Conservation (phyloP, 2,797 vertebrate species). For the Phalloptychus januarius region DNA sequence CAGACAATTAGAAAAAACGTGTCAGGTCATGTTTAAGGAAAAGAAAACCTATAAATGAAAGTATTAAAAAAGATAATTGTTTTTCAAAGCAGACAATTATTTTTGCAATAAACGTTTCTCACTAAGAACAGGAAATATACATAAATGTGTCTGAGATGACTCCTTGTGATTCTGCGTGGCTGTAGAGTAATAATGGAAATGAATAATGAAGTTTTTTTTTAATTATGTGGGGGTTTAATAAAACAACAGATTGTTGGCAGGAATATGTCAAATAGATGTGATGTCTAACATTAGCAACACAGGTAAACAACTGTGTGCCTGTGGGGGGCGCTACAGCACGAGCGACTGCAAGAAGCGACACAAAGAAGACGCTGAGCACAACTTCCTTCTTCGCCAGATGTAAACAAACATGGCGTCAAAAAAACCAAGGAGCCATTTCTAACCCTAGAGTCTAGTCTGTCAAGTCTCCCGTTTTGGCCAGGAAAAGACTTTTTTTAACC, state of each 20-base stretch:
- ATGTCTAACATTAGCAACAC: not conserved
- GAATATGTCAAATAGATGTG: not conserved
- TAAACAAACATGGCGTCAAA: no score
- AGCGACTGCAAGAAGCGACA: no score
- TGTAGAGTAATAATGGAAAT: not conserved
- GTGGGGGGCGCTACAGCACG: no score
- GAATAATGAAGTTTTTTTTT: not conserved
- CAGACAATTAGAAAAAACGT: not conserved
- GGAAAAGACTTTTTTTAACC: no score
- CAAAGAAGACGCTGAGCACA: no score
- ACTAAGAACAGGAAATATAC: not conserved
- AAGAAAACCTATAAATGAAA: not conserved
- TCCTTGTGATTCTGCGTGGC: not conserved
- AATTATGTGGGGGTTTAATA: not conserved
- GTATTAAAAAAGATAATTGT: not conserved
- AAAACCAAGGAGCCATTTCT: no score
- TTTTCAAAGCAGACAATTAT: not conserved
- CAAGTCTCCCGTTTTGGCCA: no score
- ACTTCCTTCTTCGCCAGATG: no score
- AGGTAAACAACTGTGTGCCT: not conserved
- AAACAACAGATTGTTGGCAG: not conserved
- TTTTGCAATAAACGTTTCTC: not conserved
- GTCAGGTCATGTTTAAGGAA: not conserved
- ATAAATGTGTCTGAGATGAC: not conserved
- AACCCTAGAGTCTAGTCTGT: no score